Evolutionary conservation across 2,113 vertebrate genomes (phyloP), one percentile per base, ranked within the genome.

Genomic region (Chionodraco myersi): DNA sequence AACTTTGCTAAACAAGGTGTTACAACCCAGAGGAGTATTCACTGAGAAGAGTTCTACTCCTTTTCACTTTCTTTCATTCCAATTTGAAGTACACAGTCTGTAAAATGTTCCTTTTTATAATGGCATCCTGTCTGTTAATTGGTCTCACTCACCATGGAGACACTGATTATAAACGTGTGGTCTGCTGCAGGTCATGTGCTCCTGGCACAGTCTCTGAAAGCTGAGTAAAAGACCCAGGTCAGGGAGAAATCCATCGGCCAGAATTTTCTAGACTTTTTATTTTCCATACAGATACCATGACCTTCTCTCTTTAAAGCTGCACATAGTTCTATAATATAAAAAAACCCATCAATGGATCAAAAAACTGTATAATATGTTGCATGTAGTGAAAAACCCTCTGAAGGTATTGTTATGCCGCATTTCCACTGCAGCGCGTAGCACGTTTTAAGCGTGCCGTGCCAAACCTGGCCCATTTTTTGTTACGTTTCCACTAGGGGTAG

Each of bases 111-210:
- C 13, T 2, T 36, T 36, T 11, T n/a, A 36, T 10, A n/a, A 53
- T 6, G 10, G 53, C 44, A 21, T 59, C 21, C 13, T 68, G 57
- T 36, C 26, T 49, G 57, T 57, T 53, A 51, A 60, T 72, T 26
- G 21, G 15, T 65, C 11, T 51, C 67, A 73, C 54, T 79, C 65
- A 44, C 48, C 3, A 1, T 21, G 13, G 45, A 69, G 66, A 18
- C 68, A 72, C 51, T 89, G 76, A 87, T 87, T 87, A 61, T 61
- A 74, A 86, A 69, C 79, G 68, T 86, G 82, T 82, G 87, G 78
- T 87, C 53, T 72, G 72, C 69, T 72, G 61, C 34, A 44, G 74
- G 82, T 92, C 88, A 89, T 85, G 86, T 88, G 88, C 61, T 86
- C 10, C 48, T 15, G 53, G 61, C 79, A 18, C 18, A 9, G 15